Evolutionary conservation across 1,140 invertebrate genomes (phyloP), one percentile per base, ranked within the genome.

Genomic region (Thaumatotibia leucotreta): DNA sequence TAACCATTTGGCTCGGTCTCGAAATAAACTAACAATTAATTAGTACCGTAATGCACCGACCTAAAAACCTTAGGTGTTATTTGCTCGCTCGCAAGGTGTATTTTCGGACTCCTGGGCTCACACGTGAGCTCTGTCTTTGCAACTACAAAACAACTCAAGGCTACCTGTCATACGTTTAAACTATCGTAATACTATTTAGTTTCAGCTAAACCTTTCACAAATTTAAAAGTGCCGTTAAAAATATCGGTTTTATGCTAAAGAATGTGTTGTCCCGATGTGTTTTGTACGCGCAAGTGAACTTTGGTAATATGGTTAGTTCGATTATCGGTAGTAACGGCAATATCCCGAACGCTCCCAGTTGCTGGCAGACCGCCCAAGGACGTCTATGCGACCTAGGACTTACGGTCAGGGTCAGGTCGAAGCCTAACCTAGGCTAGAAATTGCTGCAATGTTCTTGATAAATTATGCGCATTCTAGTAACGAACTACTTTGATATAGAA

Each of bases 311-410:
- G 24, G 23, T n/a, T 27, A 29, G 52, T 58, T 62, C 64, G 33
- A 73, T 71, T 72, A 73, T 73, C 62, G 76, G 81, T 73, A 75
- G 52, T 76, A 81, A 81, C 79, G 72, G 70, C 68, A 77, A 82
- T 84, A 83, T 82, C 66, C 65, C 70, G 70, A 14, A 65, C 63
- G 62, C 64, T 17, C 52, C 64, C 52, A 52, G 64, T 49, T 23
- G 66, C 75, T 89, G 86, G 86, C 86, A 81, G 31, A 20, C 10
- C 70, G 83, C 86, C 86, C 84, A 89, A 86, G 86, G 84, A 82
- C 84, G 66, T 68, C 81, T 85, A 87, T 80, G 74, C 70, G 76
- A 75, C 86, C 86, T 86, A 87, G 83, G 80, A 82, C 74, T 62
- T 62, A 24, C 79, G 84, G 82, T 84, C 84, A 86, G 68, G 86